Conservation (phyloP, 2,113 vertebrate species). For the Oncorhynchus clarkii region DNA sequence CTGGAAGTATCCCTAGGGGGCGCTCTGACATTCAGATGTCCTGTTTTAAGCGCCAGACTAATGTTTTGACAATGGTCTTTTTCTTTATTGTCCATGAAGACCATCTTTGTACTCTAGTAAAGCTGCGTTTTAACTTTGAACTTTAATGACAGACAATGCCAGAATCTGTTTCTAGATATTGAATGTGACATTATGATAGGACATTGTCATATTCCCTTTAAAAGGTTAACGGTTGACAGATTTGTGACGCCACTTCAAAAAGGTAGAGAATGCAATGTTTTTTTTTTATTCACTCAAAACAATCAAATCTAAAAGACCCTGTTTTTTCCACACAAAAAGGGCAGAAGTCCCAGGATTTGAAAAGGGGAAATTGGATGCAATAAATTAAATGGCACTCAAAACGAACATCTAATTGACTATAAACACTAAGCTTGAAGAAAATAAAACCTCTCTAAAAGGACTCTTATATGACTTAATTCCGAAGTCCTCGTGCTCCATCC, state of each 20-base stretch:
- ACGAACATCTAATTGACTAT: not conserved
- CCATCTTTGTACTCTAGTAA: conserved; percentile 3
- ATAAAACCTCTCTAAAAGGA: not conserved
- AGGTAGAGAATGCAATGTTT: conserved; percentile 15
- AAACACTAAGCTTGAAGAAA: not conserved
- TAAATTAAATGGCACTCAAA: not conserved
- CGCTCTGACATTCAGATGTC: conserved; percentile 12
- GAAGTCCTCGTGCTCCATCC: not conserved
- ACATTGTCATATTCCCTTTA: conserved; percentile 42
- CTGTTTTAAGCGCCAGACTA: not conserved
- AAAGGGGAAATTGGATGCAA: not conserved
- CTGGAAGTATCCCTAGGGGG: conserved; percentile 24
- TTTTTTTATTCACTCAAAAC: not conserved
- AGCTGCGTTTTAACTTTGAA: conserved; percentile 32
- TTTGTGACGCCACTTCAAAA: conserved; percentile 4
- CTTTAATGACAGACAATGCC: conserved; percentile 15
- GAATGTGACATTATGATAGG: conserved; percentile 10
- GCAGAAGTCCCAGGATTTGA: not conserved
- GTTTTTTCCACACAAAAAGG: not conserved
- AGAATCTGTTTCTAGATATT: not conserved
- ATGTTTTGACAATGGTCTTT: conserved; percentile 45
- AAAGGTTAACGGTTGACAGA: conserved; percentile 4
- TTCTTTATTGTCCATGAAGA: conserved; percentile 25
- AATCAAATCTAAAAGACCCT: not conserved
- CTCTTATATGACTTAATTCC: not conserved